phyloP scores from a whole-genome alignment of 1,140 invertebrate genomes.

The Papilio polytes region DNA sequence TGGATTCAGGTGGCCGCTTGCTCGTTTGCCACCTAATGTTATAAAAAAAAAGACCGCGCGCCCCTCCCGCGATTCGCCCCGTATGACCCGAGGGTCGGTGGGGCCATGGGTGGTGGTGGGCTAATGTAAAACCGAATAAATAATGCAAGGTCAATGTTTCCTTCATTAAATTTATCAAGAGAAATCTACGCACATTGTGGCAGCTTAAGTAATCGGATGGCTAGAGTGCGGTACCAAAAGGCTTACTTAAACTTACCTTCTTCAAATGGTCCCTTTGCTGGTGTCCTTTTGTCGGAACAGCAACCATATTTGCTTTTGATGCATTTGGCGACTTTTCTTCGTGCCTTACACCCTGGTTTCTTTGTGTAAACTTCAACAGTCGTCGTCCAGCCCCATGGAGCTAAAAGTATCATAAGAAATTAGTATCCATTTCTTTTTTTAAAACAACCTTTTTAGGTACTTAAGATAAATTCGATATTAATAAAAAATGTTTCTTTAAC shows the following conservation, averaged over 20 bases:
- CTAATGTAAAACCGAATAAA: neutral
- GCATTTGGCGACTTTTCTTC: slow-evolving; percentile 86
- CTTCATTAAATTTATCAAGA: neutral
- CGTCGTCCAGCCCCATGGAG: slow-evolving; percentile 68
- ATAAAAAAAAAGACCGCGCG: too few relatives aligned
- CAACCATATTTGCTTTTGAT: slow-evolving; percentile 92
- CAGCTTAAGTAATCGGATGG: too few relatives aligned
- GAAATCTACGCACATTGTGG: too few relatives aligned
- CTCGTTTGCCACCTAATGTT: too few relatives aligned
- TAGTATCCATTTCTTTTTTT: neutral
- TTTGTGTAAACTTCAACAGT: slow-evolving; percentile 80
- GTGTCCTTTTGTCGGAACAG: slow-evolving; percentile 93
- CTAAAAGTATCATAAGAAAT: slow-evolving; percentile 48
- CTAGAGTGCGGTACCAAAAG: neutral
- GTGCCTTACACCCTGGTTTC: slow-evolving; percentile 85
- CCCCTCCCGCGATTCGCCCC: too few relatives aligned
- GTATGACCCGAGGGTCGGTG: too few relatives aligned
- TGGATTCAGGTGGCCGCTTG: too few relatives aligned
- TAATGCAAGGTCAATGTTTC: neutral
- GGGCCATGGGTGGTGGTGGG: too few relatives aligned
- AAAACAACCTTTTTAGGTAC: neutral
- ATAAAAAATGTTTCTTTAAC: neutral
- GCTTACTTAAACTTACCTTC: slow-evolving; percentile 84
- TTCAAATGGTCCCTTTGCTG: slow-evolving; percentile 93
- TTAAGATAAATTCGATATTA: neutral